Evolutionary conservation across 2,113 vertebrate species (phyloP), one percentile per base, ranked within the genome.

Genomic region (Tautogolabrus adspersus): DNA sequence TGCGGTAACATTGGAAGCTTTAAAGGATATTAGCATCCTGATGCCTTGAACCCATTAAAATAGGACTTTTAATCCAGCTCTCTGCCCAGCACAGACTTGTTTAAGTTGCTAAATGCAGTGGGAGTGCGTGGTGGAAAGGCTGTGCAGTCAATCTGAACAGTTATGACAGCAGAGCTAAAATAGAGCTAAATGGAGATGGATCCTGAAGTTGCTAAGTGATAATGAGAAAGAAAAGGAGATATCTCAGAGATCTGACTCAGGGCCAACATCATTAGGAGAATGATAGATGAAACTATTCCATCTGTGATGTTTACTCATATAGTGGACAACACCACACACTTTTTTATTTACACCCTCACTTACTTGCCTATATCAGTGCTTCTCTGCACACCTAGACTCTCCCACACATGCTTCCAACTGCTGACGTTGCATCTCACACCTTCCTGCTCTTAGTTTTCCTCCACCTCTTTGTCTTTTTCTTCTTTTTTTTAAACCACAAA

Each of bases 281-380:
- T 87, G 88, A 91, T 87, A 15, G 82, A 88, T 87, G 83, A 83
- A 87, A 69, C 78, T 63, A 84, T 91, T 82, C 66, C 51, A 81
- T 68, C 66, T 22, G 6, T 71, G 79, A 76, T 77, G 70, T 84
- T 77, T 74, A 69, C 67, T 70, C 68, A 79, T 51, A n/a, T 51
- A 56, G 59, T 76, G 73, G 64, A 77, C 66, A 62, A 69, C 66
- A 58, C 51, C 15, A 69, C 12, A 38, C 30, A 68, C 11, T 23
- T 18, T 47, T 40, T 40, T 23, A 21, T 8, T 3, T 19, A 30
- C 44, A 54, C 44, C 12, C 63, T 21, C 10, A 67, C 22, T 37
- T 19, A 40, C 12, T 72, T 66, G 34, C 54, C 44, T 52, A 15
- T 52, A 66, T 46, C 59, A 55, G 49, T 10, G 8, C 23, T 66